Evolutionary conservation across 2,888 invertebrate species (phyloP).

Genomic region (Plagodis pulveraria): DNA sequence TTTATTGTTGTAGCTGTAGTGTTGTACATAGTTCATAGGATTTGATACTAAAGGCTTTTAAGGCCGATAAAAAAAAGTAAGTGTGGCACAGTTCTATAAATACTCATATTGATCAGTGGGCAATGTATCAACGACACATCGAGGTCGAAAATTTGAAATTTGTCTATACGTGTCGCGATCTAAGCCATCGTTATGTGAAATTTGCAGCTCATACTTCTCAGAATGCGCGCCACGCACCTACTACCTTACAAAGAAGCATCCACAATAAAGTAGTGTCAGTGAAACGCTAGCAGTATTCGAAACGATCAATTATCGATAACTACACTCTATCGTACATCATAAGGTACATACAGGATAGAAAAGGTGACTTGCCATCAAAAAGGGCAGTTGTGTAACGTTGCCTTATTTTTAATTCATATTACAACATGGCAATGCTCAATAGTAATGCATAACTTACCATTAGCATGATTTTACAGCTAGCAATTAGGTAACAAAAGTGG

Average conservation of each 20-base stretch:
- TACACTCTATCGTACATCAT: conserved; percentile 26
- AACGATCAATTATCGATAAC: conserved; percentile 53
- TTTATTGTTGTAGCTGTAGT: too few species aligned
- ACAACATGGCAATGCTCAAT: neutral
- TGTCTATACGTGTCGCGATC: neutral
- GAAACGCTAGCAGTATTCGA: conserved; percentile 61
- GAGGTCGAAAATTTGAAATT: neutral
- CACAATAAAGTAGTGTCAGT: conserved; percentile 52
- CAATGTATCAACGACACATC: too few species aligned
- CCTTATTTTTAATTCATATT: conserved; percentile 40
- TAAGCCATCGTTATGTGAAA: conserved; percentile 55
- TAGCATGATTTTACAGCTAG: too few species aligned
- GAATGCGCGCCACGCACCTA: conserved; percentile 60
- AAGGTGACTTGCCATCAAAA: conserved; percentile 35
- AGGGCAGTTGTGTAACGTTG: conserved; percentile 53
- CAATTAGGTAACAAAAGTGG: too few species aligned
- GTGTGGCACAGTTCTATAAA: too few species aligned
- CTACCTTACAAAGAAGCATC: conserved; percentile 54
- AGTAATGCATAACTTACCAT: too few species aligned
- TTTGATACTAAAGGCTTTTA: too few species aligned
- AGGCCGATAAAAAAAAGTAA: too few species aligned
- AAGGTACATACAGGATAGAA: conserved; percentile 6
- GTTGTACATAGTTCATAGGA: too few species aligned
- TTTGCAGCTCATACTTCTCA: conserved; percentile 53
- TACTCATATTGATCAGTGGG: too few species aligned